Evolutionary conservation across 1,140 invertebrate genomes (phyloP).

Genomic region (Nymphalis io): DNA sequence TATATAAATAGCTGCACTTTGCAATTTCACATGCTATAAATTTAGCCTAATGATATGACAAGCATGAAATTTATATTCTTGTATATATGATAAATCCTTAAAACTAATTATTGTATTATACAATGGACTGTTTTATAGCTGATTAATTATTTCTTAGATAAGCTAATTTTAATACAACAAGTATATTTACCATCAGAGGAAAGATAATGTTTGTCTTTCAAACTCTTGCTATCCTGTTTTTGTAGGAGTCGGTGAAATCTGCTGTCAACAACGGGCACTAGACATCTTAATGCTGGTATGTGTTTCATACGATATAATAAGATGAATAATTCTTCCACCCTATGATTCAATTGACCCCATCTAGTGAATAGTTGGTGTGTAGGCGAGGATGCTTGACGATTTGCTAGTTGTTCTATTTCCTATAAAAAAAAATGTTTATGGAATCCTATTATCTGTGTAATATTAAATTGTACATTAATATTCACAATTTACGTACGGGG

Average conservation of each 20-base stretch:
- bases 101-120: too few species aligned
- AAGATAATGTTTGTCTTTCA: constrained; percentile 42
- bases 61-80: too few species aligned
- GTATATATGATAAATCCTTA: too few species aligned
- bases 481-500: too few species aligned
- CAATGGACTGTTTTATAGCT: background rate
- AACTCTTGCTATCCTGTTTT: constrained; percentile 53
- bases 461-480: too few species aligned
- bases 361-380: constrained; percentile 87
- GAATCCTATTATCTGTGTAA: too few species aligned
- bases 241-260: constrained; percentile 57
- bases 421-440: constrained; percentile 31
- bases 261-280: constrained; percentile 76
- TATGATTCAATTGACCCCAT: constrained; percentile 92
- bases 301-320: constrained; percentile 87
- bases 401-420: constrained; percentile 77
- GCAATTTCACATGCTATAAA: too few species aligned
- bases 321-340: constrained; percentile 88
- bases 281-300: constrained; percentile 85
- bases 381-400: constrained; percentile 83
- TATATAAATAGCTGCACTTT: too few species aligned
- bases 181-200: constrained; percentile 38
- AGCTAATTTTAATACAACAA: background rate
- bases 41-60: too few species aligned
- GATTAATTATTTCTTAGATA: too few species aligned